A percentile compares a stretch with the other conserved stretches of the same genome.
phyloP scores from a whole-genome alignment of 2,113 vertebrate genomes.

The Muscicapa adusta region DNA sequence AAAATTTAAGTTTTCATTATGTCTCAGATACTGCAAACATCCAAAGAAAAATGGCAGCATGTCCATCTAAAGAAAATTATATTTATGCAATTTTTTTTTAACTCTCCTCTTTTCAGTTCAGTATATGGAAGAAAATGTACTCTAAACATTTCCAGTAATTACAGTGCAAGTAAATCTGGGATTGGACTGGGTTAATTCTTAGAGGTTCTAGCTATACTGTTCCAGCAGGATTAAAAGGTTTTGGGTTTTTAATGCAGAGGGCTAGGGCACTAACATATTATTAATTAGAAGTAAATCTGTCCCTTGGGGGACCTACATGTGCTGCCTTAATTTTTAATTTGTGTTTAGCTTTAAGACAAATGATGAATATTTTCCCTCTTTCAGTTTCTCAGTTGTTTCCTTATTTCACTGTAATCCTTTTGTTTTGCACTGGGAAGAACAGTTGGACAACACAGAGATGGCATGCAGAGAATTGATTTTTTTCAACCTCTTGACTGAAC shows the following conservation, averaged over 20 bases:
- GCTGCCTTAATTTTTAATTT: constrained; percentile 4
- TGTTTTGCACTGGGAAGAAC: constrained; percentile 1
- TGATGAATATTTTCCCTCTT: neutral
- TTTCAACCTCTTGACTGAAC: neutral
- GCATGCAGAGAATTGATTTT: neutral
- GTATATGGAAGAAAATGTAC: constrained; percentile 8
- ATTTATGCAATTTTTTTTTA: neutral
- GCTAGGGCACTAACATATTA: neutral
- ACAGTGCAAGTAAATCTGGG: constrained; percentile 42
- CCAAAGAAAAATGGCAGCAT: neutral
- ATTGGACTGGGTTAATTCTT: constrained; percentile 22
- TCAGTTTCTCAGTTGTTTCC: neutral
- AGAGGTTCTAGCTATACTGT: neutral
- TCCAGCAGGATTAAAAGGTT: constrained; percentile 6
- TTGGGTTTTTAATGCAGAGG: neutral
- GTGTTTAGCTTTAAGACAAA: constrained; percentile 12
- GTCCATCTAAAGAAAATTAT: fast-evolving
- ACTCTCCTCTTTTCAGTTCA: neutral
- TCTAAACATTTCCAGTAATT: constrained; percentile 25
- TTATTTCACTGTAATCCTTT: neutral
- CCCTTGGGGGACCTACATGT: neutral
- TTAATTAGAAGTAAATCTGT: constrained; percentile 65
- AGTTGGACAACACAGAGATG: neutral
- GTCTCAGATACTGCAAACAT: neutral
- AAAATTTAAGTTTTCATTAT: neutral